Percentiles rank a stretch among this genome's conserved stretches.
Conservation (phyloP, 2,113 vertebrate species). For the Ondatra zibethicus region DNA sequence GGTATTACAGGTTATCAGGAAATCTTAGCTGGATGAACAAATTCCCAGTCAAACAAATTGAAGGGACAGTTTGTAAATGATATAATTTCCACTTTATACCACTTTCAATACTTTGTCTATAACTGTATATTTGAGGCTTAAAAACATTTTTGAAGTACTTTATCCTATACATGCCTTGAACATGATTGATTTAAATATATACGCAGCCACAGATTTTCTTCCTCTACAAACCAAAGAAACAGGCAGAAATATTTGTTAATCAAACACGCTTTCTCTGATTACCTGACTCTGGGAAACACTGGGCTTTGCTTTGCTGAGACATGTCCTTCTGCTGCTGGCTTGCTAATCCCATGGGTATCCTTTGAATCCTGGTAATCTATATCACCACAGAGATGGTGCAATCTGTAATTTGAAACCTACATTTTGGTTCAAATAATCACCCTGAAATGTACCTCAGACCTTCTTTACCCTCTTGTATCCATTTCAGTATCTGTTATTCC, state of each 20-base stretch:
- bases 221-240: not conserved
- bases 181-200: not conserved
- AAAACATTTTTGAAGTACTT: slow-evolving; percentile 16
- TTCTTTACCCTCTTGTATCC: not conserved
- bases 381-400: not conserved
- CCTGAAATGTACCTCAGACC: not conserved
- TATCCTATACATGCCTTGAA: slow-evolving; percentile 12
- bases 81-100: not conserved
- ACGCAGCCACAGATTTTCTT: not conserved
- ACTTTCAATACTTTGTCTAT: not conserved
- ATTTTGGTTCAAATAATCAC: not conserved
- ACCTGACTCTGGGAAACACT: not conserved
- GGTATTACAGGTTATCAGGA: not conserved
- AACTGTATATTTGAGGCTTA: slow-evolving; percentile 17
- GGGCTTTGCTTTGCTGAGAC: not conserved
- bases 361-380: not conserved
- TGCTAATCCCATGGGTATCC: not conserved
- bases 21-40: slow-evolving; percentile 22
- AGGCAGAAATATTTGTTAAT: slow-evolving; percentile 22
- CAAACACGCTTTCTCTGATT: not conserved
- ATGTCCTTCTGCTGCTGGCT: slow-evolving; percentile 13
- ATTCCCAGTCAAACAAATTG: not conserved
- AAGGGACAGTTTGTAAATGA: not conserved
- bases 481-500: not conserved
- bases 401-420: not conserved